A percentile compares a stretch with the other conserved stretches of the same genome.
phyloP scores from a whole-genome alignment of 2,888 invertebrate species.

The Encarsia formosa region DNA sequence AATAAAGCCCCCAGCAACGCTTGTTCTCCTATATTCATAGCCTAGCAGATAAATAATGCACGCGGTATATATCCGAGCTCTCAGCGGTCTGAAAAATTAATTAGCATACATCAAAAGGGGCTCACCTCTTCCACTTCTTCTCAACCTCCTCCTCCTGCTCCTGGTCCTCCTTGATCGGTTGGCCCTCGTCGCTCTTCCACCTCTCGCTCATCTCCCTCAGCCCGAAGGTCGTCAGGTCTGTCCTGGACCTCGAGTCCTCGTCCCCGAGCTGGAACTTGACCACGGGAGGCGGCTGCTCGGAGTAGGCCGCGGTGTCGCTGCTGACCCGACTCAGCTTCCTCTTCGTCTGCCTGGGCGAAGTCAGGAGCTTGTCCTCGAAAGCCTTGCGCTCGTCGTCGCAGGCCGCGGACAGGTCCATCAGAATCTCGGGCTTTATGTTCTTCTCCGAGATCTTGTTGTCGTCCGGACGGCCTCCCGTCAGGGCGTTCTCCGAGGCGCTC shows the following conservation, averaged over 20 bases:
- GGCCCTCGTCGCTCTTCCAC: not conserved
- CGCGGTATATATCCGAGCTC: not conserved
- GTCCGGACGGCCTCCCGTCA: constrained; percentile 23
- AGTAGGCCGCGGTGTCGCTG: constrained; percentile 26
- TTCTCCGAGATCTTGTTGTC: constrained; percentile 43
- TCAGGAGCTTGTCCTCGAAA: constrained; percentile 47
- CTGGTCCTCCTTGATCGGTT: not conserved
- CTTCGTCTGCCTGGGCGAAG: constrained; percentile 47
- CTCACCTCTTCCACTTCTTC: constrained; percentile 14
- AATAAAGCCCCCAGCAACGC: no score
- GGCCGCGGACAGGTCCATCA: constrained; percentile 48
- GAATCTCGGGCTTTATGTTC: constrained; percentile 51
- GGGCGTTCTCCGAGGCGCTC: constrained; percentile 37
- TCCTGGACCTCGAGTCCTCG: constrained; percentile 2
- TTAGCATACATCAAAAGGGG: constrained; percentile 1
- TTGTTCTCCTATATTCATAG: no score
- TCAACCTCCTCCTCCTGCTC: not conserved
- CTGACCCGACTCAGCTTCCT: constrained; percentile 31
- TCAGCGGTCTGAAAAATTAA: constrained; percentile 13
- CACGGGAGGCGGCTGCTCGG: not conserved
- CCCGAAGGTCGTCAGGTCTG: constrained; percentile 3
- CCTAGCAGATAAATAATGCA: no score
- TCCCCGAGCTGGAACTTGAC: no score
- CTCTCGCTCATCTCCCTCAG: not conserved
- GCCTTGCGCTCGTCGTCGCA: constrained; percentile 47